These are phyloP conservation scores for Lithophane leautieri DNA, from an alignment of 2,888 invertebrate species.

Conservation along the genomic window DNA sequence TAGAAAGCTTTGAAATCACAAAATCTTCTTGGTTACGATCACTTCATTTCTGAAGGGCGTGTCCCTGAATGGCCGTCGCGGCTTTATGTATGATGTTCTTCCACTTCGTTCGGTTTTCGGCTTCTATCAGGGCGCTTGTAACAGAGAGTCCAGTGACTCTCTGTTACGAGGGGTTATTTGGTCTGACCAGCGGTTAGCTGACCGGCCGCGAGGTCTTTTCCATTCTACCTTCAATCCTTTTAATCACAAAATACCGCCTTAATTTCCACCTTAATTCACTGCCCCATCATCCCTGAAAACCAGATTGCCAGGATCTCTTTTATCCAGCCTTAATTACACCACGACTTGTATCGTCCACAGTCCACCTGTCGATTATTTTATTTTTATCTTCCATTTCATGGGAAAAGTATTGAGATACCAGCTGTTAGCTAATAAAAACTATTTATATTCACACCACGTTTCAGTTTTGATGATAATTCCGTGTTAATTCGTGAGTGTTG, in stretches of 20 bases:
- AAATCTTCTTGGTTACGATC: no score
- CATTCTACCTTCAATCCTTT: no score
- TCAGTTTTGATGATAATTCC: conserved; percentile 44
- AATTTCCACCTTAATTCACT: conserved; percentile 27
- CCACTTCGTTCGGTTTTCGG: no score
- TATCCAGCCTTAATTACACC: conserved; percentile 81
- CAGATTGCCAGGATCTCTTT: conserved; percentile 78
- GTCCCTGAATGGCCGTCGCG: no score
- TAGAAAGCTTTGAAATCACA: not conserved
- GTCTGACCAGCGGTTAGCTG: no score
- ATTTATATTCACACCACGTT: conserved; percentile 49
- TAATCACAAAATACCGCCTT: conserved; percentile 42
- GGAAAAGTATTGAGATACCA: conserved; percentile 79
- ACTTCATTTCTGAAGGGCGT: no score
- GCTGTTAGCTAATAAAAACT: conserved; percentile 64
- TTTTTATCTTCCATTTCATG: conserved; percentile 79
- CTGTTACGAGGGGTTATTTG: no score
- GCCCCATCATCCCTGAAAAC: conserved; percentile 76
- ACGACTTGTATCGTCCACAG: conserved; percentile 66
- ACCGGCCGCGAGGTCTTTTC: no score
- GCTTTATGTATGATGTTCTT: no score
- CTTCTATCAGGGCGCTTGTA: no score
- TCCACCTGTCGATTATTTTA: conserved; percentile 78
- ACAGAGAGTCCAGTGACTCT: no score
- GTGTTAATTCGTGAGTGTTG: conserved; percentile 52